Evolutionary conservation across 2,797 vertebrate species (phyloP).

Genomic region (Valencia hispanica): DNA sequence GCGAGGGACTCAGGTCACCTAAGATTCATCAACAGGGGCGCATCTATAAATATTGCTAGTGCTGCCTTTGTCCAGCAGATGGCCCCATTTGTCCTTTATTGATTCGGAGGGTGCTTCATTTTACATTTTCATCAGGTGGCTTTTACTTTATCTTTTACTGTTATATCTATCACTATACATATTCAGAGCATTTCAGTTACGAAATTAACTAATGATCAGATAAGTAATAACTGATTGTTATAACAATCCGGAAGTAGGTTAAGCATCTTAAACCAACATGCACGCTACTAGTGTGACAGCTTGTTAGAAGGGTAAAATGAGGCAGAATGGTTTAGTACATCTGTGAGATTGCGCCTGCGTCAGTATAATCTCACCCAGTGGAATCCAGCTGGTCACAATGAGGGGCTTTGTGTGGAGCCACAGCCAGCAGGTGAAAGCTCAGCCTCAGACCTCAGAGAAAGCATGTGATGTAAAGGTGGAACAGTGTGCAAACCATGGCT

Average conservation of each 20-base stretch:
- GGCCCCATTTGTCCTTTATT: conserved; percentile 18
- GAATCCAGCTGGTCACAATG: conserved; percentile 53
- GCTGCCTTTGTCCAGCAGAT: conserved; percentile 27
- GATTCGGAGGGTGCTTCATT: too few species aligned
- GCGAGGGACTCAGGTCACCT: too few species aligned
- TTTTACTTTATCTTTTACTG: neutral
- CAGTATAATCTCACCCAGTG: conserved; percentile 42
- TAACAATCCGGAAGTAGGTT: neutral
- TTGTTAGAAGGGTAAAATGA: neutral
- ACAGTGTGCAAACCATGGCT: conserved; percentile 5
- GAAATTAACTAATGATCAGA: neutral
- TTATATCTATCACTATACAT: neutral
- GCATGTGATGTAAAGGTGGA: conserved; percentile 26
- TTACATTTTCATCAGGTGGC: neutral
- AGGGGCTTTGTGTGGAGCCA: conserved; percentile 49
- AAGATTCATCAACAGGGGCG: too few species aligned
- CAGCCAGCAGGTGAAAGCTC: conserved; percentile 50
- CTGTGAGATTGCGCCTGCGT: neutral
- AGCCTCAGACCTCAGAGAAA: conserved; percentile 15
- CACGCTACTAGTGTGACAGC: neutral
- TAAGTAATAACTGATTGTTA: neutral
- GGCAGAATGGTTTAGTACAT: conserved; percentile 1
- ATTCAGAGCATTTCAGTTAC: neutral
- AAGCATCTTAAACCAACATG: neutral
- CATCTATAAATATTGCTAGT: neutral